Evolutionary conservation across 2,113 vertebrate genomes (phyloP).

Genomic region (Misgurnus mizolepis): DNA sequence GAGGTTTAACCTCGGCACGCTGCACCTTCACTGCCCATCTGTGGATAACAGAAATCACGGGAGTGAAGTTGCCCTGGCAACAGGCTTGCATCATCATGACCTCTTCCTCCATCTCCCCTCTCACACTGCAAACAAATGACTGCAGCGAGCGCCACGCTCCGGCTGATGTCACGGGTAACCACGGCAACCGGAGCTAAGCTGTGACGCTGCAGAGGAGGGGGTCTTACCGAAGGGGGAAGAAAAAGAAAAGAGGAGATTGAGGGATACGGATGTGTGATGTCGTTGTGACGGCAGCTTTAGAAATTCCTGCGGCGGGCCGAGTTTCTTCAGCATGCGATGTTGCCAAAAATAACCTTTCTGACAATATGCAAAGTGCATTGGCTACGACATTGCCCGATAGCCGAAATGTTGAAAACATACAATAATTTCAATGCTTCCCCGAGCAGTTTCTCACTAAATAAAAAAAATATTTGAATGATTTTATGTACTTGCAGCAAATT

Average conservation of each 20-base stretch:
- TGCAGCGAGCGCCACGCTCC: slow-evolving; percentile 64
- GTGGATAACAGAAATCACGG: slow-evolving; percentile 47
- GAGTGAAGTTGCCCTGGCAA: slow-evolving; percentile 63
- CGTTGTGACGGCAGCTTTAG: background rate
- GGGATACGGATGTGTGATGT: slow-evolving; percentile 10
- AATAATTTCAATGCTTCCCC: too few species aligned
- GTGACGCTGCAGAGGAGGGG: slow-evolving; percentile 60
- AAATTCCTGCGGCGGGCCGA: background rate
- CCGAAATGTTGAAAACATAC: too few species aligned
- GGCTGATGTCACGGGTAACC: slow-evolving; percentile 79
- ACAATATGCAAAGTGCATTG: background rate
- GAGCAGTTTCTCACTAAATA: too few species aligned
- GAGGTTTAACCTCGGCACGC: slow-evolving; percentile 30
- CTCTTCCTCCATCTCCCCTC: slow-evolving; percentile 44
- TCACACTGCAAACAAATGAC: slow-evolving; percentile 65
- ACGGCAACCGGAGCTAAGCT: slow-evolving; percentile 67
- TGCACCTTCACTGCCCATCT: slow-evolving; percentile 33
- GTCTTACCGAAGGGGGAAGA: slow-evolving; percentile 2
- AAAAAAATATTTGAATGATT: too few species aligned
- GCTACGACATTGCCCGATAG: too few species aligned
- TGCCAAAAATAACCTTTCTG: too few species aligned
- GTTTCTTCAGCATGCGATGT: too few species aligned
- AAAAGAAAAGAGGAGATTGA: background rate
- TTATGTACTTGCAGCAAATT: too few species aligned
- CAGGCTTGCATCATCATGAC: slow-evolving; percentile 54